Conservation (phyloP, 30 jellyfish, hydroid and myxozoan genomes). For the Pseudorhiza aurosa region DNA sequence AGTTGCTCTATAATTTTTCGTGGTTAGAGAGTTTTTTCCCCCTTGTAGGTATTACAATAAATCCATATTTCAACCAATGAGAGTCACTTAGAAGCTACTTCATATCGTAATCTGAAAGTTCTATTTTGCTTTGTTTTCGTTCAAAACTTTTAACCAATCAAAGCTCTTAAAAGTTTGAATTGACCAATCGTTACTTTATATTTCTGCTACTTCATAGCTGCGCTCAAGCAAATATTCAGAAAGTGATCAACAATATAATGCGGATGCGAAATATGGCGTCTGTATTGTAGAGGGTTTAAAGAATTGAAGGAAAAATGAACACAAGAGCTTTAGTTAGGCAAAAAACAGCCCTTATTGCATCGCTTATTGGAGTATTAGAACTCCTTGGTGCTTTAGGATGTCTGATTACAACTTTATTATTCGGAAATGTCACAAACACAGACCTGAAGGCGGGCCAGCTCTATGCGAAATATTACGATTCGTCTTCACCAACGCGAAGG, state of each 20-base stretch:
- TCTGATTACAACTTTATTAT: conserved; percentile 38
- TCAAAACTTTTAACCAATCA: conserved; percentile 8
- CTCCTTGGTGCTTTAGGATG: conserved; percentile 70
- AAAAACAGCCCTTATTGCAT: conserved; percentile 33
- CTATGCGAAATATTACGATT: conserved; percentile 54
- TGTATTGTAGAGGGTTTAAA: neutral
- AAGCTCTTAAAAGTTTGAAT: neutral
- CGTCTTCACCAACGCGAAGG: conserved; percentile 71
- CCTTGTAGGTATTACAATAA: no score
- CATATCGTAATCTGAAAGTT: neutral
- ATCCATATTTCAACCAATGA: conserved; percentile 19
- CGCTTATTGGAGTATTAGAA: conserved; percentile 59
- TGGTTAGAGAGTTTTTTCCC: no score
- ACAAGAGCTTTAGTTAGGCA: conserved; percentile 11
- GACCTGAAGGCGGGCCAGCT: conserved; percentile 31
- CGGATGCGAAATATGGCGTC: neutral
- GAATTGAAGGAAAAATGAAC: neutral
- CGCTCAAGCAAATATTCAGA: conserved; percentile 29
- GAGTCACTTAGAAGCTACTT: neutral
- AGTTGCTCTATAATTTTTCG: no score
- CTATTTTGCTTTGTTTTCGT: neutral
- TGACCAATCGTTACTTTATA: conserved; percentile 20
- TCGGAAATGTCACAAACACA: conserved; percentile 63
- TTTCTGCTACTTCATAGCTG: conserved; percentile 41
- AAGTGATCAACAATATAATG: conserved; percentile 36